These are phyloP conservation scores for Acinonyx jubatus DNA, from an alignment of 2,113 vertebrate genomes.

Conservation along the genomic window DNA sequence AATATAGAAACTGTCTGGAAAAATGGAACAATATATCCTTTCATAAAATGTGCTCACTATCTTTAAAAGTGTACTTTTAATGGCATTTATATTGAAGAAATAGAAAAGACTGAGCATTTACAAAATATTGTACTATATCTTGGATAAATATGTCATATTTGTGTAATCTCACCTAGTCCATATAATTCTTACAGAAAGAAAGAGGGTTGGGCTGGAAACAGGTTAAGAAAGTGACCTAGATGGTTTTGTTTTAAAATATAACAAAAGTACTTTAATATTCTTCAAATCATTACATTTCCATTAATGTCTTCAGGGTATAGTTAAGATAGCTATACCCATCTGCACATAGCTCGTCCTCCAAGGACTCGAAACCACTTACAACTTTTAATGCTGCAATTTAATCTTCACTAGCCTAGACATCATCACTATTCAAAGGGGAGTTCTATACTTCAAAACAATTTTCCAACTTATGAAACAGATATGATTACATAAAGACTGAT, in stretches of 20 bases:
- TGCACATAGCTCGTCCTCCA: background rate
- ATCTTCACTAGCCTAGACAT: constrained; percentile 59
- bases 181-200: constrained; percentile 19
- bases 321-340: constrained; percentile 36
- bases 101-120: background rate
- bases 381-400: constrained; percentile 56
- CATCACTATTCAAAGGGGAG: constrained; percentile 50
- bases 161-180: background rate
- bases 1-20: background rate
- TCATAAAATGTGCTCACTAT: background rate
- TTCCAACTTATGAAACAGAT: background rate
- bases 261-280: constrained; percentile 39
- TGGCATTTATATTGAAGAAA: constrained; percentile 32
- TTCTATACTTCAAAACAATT: constrained; percentile 66
- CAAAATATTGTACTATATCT: background rate
- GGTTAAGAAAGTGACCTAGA: constrained; percentile 18
- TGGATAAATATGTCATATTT: background rate
- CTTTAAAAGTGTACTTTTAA: constrained; percentile 42
- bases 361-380: constrained; percentile 40
- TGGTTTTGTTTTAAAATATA: constrained; percentile 48
- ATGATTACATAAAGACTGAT: constrained; percentile 26
- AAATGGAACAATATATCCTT: background rate
- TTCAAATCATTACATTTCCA: constrained; percentile 47
- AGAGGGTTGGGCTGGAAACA: background rate
- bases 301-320: constrained; percentile 24